Evolutionary conservation across 2,888 invertebrate species (phyloP), one percentile per base, ranked within the genome.

Genomic region (Aproaerema taeniolella): DNA sequence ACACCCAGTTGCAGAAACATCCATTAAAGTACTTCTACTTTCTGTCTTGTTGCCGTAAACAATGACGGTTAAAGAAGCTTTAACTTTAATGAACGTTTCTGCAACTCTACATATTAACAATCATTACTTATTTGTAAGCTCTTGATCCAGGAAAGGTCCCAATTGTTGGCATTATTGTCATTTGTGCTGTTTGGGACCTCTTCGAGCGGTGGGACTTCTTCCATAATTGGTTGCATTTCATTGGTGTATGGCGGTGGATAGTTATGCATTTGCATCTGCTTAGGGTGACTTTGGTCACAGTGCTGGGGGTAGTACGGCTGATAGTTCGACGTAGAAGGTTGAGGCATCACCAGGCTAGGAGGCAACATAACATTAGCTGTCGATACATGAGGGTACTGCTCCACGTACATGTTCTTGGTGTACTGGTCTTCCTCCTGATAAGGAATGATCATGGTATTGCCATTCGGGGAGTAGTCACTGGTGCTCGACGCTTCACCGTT

Each of bases 81-180:
- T n/a, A n/a, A n/a, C n/a, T n/a, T n/a, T n/a, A n/a, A n/a, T n/a
- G n/a, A n/a, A n/a, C n/a, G n/a, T n/a, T n/a, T n/a, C n/a, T n/a
- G n/a, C n/a, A n/a, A n/a, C n/a, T n/a, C n/a, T n/a, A n/a, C n/a
- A n/a, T n/a, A n/a, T n/a, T n/a, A n/a, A n/a, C n/a, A n/a, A n/a
- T n/a, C n/a, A n/a, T n/a, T n/a, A n/a, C n/a, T n/a, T n/a, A n/a
- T n/a, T n/a, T n/a, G n/a, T n/a, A 75, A 61, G 41, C 61, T 59
- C 9, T 53, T 61, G 17, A 78, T 63, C 79, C 78, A 78, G 0
- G 79, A 75, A n/a, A 71, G 44, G 37, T 78, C 76, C 65, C 70
- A 75, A 38, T 50, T 49, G 1, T 50, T 41, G 0, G 47, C 31
- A 2, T 47, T 40, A 2, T n/a, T n/a, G n/a, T n/a, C 20, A 20